Evolutionary conservation across 2,113 vertebrate species (phyloP).

Genomic region (Ctenomys sociabilis): DNA sequence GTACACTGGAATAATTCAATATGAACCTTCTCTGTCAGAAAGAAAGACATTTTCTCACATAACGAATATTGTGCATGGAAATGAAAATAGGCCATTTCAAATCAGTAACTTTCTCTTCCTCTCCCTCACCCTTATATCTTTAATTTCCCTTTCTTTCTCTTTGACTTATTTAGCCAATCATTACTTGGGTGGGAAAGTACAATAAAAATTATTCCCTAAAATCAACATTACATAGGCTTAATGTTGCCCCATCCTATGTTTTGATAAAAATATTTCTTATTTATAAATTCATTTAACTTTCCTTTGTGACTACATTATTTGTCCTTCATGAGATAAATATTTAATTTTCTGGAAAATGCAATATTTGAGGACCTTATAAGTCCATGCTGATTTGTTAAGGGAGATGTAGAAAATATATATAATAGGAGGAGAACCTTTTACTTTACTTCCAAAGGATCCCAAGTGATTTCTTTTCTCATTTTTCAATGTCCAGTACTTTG

Average conservation of each 20-base stretch:
- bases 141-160: background rate
- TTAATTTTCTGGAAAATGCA: constrained; percentile 47
- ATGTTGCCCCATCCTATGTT: background rate
- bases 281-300: constrained; percentile 53
- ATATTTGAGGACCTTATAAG: constrained; percentile 50
- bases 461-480: background rate
- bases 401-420: constrained; percentile 44
- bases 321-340: constrained; percentile 41
- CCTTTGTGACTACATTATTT: constrained; percentile 5
- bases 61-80: constrained; percentile 30
- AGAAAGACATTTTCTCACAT: constrained; percentile 1
- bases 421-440: constrained; percentile 4
- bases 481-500: background rate
- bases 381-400: constrained; percentile 54
- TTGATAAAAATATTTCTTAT: constrained; percentile 40
- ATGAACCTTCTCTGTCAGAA: constrained; percentile 43
- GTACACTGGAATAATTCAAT: background rate
- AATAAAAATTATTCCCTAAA: constrained; percentile 51
- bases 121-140: background rate
- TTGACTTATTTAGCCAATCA: constrained; percentile 5
- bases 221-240: constrained; percentile 41
- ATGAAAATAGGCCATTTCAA: constrained; percentile 43
- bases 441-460: constrained; percentile 39
- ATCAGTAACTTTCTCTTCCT: background rate
- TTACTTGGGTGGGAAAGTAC: background rate